Percentiles rank a stretch among this genome's conserved stretches.
phyloP scores from a whole-genome alignment of 2,888 invertebrate genomes.

The Hypselothyrea guttata region DNA sequence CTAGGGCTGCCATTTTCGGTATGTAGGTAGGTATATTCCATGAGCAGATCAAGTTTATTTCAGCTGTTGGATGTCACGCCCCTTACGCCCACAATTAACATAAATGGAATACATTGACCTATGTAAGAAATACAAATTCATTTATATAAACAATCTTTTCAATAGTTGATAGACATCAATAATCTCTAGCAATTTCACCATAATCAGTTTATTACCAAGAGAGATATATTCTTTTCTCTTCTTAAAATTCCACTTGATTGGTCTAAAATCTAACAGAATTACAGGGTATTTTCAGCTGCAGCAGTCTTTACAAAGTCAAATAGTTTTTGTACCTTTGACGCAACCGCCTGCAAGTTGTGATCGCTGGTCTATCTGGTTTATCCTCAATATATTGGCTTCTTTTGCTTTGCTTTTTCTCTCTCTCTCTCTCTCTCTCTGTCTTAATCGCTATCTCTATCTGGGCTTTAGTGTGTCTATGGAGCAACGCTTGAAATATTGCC shows the following conservation, averaged over 20 bases:
- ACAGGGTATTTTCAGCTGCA: conserved; percentile 15
- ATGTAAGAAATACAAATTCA: too few species aligned
- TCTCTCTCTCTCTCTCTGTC: background rate
- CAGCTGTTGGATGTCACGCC: too few species aligned
- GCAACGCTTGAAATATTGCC: conserved; percentile 28
- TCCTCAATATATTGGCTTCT: background rate
- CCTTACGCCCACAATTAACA: too few species aligned
- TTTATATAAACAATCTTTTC: too few species aligned
- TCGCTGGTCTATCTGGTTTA: conserved; percentile 7
- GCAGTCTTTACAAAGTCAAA: background rate
- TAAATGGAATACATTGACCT: too few species aligned
- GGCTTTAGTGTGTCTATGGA: conserved; percentile 31
- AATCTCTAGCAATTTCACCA: too few species aligned
- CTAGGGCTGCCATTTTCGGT: too few species aligned
- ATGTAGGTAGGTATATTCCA: too few species aligned
- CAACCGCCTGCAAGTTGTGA: conserved; percentile 33
- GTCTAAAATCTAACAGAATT: background rate
- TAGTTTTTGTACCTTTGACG: conserved; percentile 18
- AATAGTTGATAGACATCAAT: too few species aligned
- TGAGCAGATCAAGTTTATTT: too few species aligned
- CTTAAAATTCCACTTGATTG: background rate
- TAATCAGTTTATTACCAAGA: too few species aligned
- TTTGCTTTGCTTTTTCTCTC: conserved; percentile 6
- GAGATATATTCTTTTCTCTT: too few species aligned
- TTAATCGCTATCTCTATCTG: conserved; percentile 5